Evolutionary conservation across 92 coral and sea anemone genomes (phyloP), one percentile per base, ranked within the genome.

Genomic region (Paramuricea clavata): DNA sequence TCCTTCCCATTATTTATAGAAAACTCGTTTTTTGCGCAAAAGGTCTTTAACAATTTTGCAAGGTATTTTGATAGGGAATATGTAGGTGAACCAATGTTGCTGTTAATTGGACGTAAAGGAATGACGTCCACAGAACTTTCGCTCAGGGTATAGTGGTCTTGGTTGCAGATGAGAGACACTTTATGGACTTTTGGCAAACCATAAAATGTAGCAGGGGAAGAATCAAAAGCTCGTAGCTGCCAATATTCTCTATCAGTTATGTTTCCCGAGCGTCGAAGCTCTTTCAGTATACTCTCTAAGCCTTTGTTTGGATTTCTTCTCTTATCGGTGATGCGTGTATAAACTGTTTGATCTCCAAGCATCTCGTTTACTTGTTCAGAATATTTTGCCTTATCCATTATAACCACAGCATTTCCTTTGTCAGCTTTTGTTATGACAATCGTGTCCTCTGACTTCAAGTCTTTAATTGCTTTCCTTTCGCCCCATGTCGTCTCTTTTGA

Each of bases 401-500:
- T 34, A 27, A 69, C 76, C 12, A 41, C 44, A 0, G 88, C 88
- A 44, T 84, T 41, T 54, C 86, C 86, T 35, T 90, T 90, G 88
- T 86, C 88, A 6, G 90, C 88, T 30, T 82, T 87, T 35, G 60
- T 61, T 13, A 82, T 76, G 54, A 76, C 82, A 68, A 81, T 86
- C 19, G 93, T 32, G 64, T 74, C 30, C 54, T 90, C 88, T n/a
- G 86, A 21, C 76, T 81, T 76, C 1, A 75, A 76, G 21, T 21
- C 61, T 21, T 81, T 57, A 0, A 76, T 72, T 35, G 87, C 85
- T 12, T 74, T 26, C n/a, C n/a, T 62, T 76, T 50, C 41, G n/a
- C 86, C 83, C 76, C 81, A n/a, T n/a, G n/a, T n/a, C n/a, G n/a
- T n/a, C n/a, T n/a, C n/a, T n/a, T n/a, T n/a, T n/a, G n/a, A n/a